Base-by-base conservation (phyloP, 2,888 invertebrate species). In the Acrobasis repandana region DNA sequence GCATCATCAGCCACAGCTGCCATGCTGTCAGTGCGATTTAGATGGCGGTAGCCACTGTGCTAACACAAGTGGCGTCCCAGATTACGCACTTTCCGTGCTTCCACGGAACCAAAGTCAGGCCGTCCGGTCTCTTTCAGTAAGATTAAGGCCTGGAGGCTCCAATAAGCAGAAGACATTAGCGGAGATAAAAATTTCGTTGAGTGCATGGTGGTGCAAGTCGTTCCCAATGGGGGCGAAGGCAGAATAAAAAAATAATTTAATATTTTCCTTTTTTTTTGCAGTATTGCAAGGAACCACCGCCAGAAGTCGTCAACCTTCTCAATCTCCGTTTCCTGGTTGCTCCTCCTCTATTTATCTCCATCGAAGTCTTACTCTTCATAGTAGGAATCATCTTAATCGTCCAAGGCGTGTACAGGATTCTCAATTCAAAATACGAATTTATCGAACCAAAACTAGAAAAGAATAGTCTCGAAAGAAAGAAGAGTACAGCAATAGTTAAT, bases 291-390 rank as follows among this genome's bases (percentile, higher is more conserved):
- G 73, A 80, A 33, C 82, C 92, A 11, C 93, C 94, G 0, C 70
- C 83, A 34, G 76, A 83, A 0, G 74, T 94, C 3, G 71, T 86
- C 20, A 70, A 82, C 4, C 71, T 94, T 1, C 79, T 93, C 0
- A 85, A 87, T 18, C 75, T 94, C 0, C 87, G 93, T 1, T 86
- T 93, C 64, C 85, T 92, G 63, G 82, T 93, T 50, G 92, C 88
- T 0, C 94, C 94, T 0, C 87, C 93, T 0, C 69, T 92, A 2
- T 80, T 94, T 71, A 86, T 91, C 67, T 81, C 88, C 0, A 43
- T 90, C 0, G 85, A 92, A 57, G 82, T 92, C n/a, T 48, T 92
- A 0, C 80, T 94, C 43, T 77, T 93, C 64, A 56, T 90, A 56
- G 72, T 84, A 6, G 94, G 94, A 2, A 56, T 91, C 6, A 77